Evolutionary conservation across 1,140 invertebrate genomes (phyloP).

Genomic region (Bombus pascuorum): DNA sequence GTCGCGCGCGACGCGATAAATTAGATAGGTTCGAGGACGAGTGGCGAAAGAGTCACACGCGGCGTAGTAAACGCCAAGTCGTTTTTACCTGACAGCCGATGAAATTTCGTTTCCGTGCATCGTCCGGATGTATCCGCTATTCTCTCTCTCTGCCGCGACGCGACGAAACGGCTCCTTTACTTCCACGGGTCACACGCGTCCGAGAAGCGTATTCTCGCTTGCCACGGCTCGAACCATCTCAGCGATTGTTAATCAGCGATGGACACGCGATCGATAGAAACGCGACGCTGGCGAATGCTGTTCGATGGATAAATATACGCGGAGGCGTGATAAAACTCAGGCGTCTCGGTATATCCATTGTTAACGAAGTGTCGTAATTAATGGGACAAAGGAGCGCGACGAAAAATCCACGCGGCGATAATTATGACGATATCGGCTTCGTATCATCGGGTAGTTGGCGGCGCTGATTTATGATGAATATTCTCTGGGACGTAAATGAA

Average conservation of each 20-base stretch:
- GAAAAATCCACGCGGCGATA: conserved; percentile 14
- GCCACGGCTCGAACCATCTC: too few species aligned
- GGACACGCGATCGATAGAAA: too few species aligned
- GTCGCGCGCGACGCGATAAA: conserved; percentile 25
- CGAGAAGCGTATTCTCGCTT: too few species aligned
- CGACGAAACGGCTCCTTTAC: too few species aligned
- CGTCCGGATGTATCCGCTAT: too few species aligned
- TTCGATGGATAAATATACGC: neutral
- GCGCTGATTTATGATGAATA: conserved; percentile 40
- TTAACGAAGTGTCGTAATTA: conserved; percentile 24
- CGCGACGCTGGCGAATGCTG: too few species aligned
- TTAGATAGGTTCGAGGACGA: conserved; percentile 6
- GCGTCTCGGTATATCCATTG: neutral
- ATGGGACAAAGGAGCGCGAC: conserved; percentile 15
- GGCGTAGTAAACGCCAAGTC: conserved; percentile 34
- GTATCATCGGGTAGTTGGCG: neutral
- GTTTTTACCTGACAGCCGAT: conserved; percentile 14
- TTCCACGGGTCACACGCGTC: too few species aligned
- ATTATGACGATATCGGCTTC: conserved; percentile 23
- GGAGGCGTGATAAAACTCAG: neutral
- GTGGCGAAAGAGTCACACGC: conserved; percentile 35
- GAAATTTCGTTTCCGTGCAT: neutral
- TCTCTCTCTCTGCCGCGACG: too few species aligned
- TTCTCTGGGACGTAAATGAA: neutral
- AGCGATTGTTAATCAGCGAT: too few species aligned